Evolutionary conservation across 1,140 invertebrate species (phyloP).

Genomic region (Dreissena polymorpha): DNA sequence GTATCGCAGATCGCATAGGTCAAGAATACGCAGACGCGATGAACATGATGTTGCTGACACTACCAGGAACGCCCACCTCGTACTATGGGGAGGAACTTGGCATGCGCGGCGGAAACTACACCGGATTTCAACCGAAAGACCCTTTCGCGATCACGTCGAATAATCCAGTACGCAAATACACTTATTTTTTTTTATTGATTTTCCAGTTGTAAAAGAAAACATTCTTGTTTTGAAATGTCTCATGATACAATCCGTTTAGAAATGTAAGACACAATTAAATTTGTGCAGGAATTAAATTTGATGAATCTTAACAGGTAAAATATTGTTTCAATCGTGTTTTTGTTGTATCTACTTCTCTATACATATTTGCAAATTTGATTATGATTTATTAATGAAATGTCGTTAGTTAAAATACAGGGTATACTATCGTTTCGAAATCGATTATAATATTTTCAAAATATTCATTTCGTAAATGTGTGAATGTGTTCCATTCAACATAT

Average conservation of each 20-base stretch:
- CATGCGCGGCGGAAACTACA: conserved; percentile 63
- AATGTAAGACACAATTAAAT: not conserved
- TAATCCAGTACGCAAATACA: conserved; percentile 27
- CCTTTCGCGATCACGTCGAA: conserved; percentile 53
- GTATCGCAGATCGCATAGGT: conserved; percentile 62
- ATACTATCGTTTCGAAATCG: too few species aligned
- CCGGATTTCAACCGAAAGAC: conserved; percentile 59
- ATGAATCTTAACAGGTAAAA: not conserved
- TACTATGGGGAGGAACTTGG: conserved; percentile 78
- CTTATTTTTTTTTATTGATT: not conserved
- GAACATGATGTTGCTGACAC: conserved; percentile 70
- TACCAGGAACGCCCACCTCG: conserved; percentile 72
- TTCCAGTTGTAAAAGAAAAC: not conserved
- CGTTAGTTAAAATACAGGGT: too few species aligned
- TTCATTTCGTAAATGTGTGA: too few species aligned
- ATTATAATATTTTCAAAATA: too few species aligned
- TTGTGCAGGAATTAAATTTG: not conserved
- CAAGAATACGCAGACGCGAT: conserved; percentile 63
- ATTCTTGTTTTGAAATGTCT: not conserved
- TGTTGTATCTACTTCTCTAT: not conserved
- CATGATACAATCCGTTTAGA: not conserved
- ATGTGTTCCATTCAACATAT: too few species aligned
- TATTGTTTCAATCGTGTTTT: not conserved
- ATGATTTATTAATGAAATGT: too few species aligned
- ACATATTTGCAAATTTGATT: too few species aligned